Base-by-base conservation (phyloP, 2,797 vertebrate genomes). In the Sebastes wilsoni region DNA sequence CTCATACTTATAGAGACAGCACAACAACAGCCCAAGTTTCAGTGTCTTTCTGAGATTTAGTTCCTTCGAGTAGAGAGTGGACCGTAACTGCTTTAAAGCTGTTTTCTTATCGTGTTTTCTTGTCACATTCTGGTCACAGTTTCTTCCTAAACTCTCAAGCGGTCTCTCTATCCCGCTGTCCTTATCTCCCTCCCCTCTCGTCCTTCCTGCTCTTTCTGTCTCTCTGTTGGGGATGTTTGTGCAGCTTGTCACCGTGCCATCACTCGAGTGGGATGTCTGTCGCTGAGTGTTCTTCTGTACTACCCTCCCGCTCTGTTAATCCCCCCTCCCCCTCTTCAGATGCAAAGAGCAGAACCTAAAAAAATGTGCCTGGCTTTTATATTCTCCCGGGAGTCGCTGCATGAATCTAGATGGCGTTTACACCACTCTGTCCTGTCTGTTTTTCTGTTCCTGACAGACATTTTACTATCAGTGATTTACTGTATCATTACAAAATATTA, bases 211-310 rank as follows among this genome's bases (percentile, higher is more conserved):
- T 88, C 79, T 79, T 68, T 80, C 84, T 27, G 56, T 86, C 73
- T 86, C 89, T 92, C 88, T 88, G 89, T 46, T 86, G 88, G 84
- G 87, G 85, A 81, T 91, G 85, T 94, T 93, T 93, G 87, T 91
- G 90, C 88, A 91, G 94, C 90, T 92, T 93, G 88, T 92, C 89
- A 75, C 70, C 59, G 73, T 83, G 85, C 81, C 78, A 73, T 90
- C 66, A 64, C 83, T 89, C 6, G 28, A 86, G 77, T 80, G 80
- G 77, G 79, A 84, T 81, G 88, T 88, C 77, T 82, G 81, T 69
- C 72, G 69, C 60, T 67, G 82, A 88, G 85, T 84, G 83, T 82
- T 89, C 83, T 16, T 81, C 84, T 81, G 80, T 81, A 59, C 79
- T 69, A 22, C 79, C 65, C 85, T 87, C 77, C 34, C 6, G 38